These are phyloP conservation scores for Aepyceros melampus DNA, from an alignment of 2,113 vertebrate genomes.

Conservation along the genomic window DNA sequence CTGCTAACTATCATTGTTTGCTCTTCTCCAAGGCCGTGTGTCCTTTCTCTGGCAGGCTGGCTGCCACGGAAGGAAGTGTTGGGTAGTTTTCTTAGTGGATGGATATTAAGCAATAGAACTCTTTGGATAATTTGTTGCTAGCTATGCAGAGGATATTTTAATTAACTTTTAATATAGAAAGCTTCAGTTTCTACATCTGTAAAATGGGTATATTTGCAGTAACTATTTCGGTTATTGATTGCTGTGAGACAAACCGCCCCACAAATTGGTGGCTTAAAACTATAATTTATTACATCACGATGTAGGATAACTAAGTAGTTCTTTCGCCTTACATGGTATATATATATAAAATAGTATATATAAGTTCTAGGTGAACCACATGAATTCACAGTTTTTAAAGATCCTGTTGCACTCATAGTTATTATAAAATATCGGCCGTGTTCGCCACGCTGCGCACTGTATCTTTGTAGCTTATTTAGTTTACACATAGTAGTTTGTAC, in stretches of 20 bases:
- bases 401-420: not conserved
- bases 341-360: not conserved
- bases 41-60: not conserved
- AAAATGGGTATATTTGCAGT: too few species aligned
- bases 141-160: not conserved
- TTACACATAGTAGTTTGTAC: not conserved
- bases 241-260: too few species aligned
- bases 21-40: not conserved
- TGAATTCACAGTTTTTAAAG: not conserved
- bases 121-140: not conserved
- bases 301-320: too few species aligned
- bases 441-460: not conserved
- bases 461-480: not conserved
- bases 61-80: not conserved
- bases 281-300: too few species aligned
- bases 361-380: not conserved
- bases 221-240: too few species aligned
- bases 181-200: too few species aligned
- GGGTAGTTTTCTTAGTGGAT: not conserved
- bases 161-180: not conserved
- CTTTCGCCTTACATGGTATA: too few species aligned
- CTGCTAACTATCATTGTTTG: fast-evolving
- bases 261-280: too few species aligned
- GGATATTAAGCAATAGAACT: not conserved
- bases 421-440: not conserved